A percentile compares a stretch with the other conserved stretches of the same genome.
Evolutionary conservation across 1,140 invertebrate genomes (phyloP).

Genomic region (Trinorchestia longiramus): DNA sequence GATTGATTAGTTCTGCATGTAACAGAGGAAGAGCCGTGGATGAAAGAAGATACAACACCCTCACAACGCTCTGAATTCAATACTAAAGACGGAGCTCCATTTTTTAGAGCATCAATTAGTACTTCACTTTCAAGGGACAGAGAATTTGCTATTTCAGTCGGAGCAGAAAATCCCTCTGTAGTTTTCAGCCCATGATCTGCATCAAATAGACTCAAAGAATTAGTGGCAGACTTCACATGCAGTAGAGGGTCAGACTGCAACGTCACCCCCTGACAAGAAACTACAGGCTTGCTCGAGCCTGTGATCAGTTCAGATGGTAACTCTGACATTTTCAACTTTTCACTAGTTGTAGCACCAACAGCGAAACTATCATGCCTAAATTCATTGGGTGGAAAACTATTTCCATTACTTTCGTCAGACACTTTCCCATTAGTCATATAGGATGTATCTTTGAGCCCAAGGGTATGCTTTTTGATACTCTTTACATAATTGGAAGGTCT

Average conservation of each 20-base stretch:
- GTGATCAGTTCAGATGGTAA: not conserved
- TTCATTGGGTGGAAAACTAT: not conserved
- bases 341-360: not conserved
- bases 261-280: not conserved
- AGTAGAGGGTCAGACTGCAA: not conserved
- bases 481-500: not conserved
- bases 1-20: not conserved
- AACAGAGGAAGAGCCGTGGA: not conserved
- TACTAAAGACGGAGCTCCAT: not conserved
- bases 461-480: not conserved
- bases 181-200: not conserved
- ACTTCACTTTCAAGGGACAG: not conserved
- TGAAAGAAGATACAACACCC: not conserved
- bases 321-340: not conserved
- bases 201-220: not conserved
- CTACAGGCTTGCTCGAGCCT: not conserved
- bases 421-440: not conserved
- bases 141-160: not conserved
- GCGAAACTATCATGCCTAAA: not conserved
- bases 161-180: not conserved
- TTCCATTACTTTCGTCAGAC: not conserved
- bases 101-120: not conserved
- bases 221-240: not conserved
- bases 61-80: not conserved
- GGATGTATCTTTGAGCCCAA: not conserved